Base-by-base conservation (phyloP, 2,888 invertebrate genomes). In the Orthonychiurus folsomi region DNA sequence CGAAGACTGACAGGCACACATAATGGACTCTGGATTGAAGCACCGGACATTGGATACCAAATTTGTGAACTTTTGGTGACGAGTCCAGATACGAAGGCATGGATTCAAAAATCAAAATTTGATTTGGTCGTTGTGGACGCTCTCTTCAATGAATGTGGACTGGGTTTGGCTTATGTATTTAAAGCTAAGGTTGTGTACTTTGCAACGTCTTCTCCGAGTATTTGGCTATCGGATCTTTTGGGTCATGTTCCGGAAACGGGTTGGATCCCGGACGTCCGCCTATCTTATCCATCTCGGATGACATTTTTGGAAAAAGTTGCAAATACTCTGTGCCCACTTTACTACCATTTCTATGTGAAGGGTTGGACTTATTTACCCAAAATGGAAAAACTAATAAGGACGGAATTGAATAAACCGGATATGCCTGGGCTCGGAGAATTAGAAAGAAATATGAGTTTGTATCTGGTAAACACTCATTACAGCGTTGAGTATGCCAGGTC, bases 401-500 rank as follows among this genome's bases (percentile, higher is more conserved):
- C 28, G 21, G 23, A 20, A 47, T 53, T 62, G 1, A 20, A 58
- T 1, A 50, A 28, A 15, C 52, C 56, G 12, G 80, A 82, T 53
- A 80, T 86, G 65, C 87, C 87, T 0, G 81, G 82, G 63, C 81
- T 85, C 0, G 85, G 85, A 66, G 85, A 86, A 50, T 80, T 87
- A 76, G 81, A 84, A 0, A 84, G 81, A 74, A 87, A 88, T 74
- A 86, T 87, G 2, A 87, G 87, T 75, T 86, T 90, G 72, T 86
- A 89, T 37, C 79, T 90, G 3, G 89, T 89, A 76, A 89, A 89
- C 76, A 87, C 85, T 20, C 88, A 89, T 73, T 84, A 85, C 59
- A 84, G 86, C 0, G 85, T 89, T n/a, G 85, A 88, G 0, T 88
- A 89, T 75, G 84, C 89, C 0, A 80, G 88, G 50, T 86, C 89